Conservation (phyloP, 2,888 invertebrate genomes). For the Lampropteryx suffumata region DNA sequence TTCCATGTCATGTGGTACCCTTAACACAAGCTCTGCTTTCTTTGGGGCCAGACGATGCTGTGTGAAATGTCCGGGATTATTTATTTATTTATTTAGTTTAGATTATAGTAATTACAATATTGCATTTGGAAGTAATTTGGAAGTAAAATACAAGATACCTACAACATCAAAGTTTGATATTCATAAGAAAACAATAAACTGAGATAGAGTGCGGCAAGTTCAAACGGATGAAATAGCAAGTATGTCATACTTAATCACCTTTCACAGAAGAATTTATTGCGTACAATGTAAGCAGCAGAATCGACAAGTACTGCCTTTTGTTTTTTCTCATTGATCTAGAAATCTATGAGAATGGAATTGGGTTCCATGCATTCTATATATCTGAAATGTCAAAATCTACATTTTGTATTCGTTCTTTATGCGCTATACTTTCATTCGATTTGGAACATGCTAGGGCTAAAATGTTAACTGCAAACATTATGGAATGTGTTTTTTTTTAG, state of each 20-base stretch:
- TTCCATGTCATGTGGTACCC: too few species aligned
- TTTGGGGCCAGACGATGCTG: too few species aligned
- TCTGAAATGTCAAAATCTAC: neutral
- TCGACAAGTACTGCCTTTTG: conserved; percentile 53
- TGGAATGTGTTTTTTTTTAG: too few species aligned
- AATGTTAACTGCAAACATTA: too few species aligned
- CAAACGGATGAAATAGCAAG: conserved; percentile 25
- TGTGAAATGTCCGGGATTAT: too few species aligned
- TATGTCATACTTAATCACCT: conserved; percentile 21
- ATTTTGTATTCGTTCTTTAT: conserved; percentile 1
- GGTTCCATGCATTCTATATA: conserved; percentile 31
- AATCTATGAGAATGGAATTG: conserved; percentile 54
- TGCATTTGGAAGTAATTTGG: too few species aligned
- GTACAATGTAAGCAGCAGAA: conserved; percentile 35
- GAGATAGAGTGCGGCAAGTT: conserved; percentile 12
- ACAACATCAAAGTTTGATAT: conserved; percentile 20
- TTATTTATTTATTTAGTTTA: too few species aligned
- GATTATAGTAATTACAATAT: too few species aligned
- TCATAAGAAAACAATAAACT: conserved; percentile 52
- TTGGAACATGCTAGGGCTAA: too few species aligned
- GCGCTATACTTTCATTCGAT: too few species aligned
- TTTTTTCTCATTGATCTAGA: conserved; percentile 51
- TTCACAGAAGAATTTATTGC: conserved; percentile 30
- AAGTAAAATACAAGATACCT: too few species aligned
- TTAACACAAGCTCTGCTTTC: too few species aligned